These are phyloP conservation scores for Drosophila lowei DNA, from an alignment of 1,140 invertebrate genomes.

Conservation along the genomic window DNA sequence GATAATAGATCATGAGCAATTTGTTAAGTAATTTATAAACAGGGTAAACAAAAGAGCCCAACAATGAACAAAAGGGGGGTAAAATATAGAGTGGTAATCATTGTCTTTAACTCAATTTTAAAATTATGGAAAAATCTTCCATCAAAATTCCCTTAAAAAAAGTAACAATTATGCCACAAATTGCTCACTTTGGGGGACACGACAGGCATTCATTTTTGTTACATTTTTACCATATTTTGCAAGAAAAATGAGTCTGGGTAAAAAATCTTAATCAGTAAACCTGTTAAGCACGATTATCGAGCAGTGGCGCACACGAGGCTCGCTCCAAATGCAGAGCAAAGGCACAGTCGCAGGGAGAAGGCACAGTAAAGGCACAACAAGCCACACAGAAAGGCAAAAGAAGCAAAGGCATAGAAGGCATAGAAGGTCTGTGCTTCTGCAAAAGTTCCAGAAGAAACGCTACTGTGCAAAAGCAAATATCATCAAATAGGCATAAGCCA, in stretches of 20 bases:
- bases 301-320: constrained; percentile 15
- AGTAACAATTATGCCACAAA: background rate
- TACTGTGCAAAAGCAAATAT: too few relatives aligned
- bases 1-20: constrained; percentile 42
- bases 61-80: background rate
- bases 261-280: constrained; percentile 65
- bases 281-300: constrained; percentile 62
- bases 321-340: constrained; percentile 38
- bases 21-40: constrained; percentile 33
- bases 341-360: constrained; percentile 8
- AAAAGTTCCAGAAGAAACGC: too few relatives aligned
- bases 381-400: constrained; percentile 6
- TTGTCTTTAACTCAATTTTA: too few relatives aligned
- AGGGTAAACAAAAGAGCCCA: background rate
- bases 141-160: background rate
- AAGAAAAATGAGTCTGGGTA: constrained; percentile 39
- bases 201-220: constrained; percentile 20
- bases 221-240: constrained; percentile 59
- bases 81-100: too few relatives aligned
- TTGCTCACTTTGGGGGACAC: constrained; percentile 9
- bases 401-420: constrained; percentile 35
- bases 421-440: constrained; percentile 11
- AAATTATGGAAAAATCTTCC: too few relatives aligned
- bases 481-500: too few relatives aligned
- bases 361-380: constrained; percentile 17